Evolutionary conservation across 2,113 vertebrate genomes (phyloP), one percentile per base, ranked within the genome.

Genomic region (Actenoides hombroni): DNA sequence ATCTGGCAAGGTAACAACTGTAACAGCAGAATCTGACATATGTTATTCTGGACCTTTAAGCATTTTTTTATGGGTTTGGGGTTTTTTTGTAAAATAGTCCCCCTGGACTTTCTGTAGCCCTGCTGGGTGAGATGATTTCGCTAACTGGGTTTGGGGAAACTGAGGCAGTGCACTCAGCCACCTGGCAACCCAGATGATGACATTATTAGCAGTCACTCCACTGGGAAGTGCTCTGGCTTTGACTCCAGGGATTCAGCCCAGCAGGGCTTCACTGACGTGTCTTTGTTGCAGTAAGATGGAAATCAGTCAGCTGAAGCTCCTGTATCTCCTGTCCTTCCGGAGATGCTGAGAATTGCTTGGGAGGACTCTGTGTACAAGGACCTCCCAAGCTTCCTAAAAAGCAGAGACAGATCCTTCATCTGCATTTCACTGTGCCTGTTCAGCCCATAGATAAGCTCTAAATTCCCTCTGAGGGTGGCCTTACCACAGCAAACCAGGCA

Each of bases 391-490:
- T 88, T 94, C 67, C 88, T 79, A 35, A 81, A 86, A 88, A 54
- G 14, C 60, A 68, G 53, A 84, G 53, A 25, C 37, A 40, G 16
- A n/a, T 49, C 56, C 78, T 82, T 91, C 83, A 76, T 57, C 40
- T 91, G 54, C 67, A 57, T 54, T 83, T 83, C 54, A 46, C 28
- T 6, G 3, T 48, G 80, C 53, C 44, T 81, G 49, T 61, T 95
- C 88, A 95, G 77, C n/a, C 64, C 82, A 49, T 10, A 93, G 85
- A 61, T 76, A 91, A 93, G 56, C 44, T 85, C 54, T 77, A 84
- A 92, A 94, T 88, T 86, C 86, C 77, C 88, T 94, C 93, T 46
- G 46, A 96, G 71, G 85, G 91, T 87, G 67, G 88, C 56, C 89
- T 83, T 77, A 61, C 65, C 48, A 53, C 68, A 91, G 76, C 25